These are phyloP conservation scores for Dugesia japonica DNA, from an alignment of 2,888 invertebrate species.

Conservation along the genomic window DNA sequence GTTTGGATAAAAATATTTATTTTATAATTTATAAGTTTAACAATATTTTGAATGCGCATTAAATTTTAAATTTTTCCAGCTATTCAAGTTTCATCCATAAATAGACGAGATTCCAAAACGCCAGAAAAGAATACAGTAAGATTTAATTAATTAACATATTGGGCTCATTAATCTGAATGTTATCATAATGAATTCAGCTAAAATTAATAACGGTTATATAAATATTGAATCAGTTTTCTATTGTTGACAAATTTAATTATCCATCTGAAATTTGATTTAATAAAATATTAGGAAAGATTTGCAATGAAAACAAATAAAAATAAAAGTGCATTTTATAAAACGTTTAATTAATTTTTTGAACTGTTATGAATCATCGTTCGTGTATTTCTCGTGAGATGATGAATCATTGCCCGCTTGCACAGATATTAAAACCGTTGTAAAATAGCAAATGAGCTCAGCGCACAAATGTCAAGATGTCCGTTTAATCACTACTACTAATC, in stretches of 20 bases:
- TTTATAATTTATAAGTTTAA: too few relatives aligned
- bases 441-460: slow-evolving; percentile 2
- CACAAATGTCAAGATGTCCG: neutral
- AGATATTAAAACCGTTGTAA: neutral
- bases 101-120: neutral
- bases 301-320: too few relatives aligned
- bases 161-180: too few relatives aligned
- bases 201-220: too few relatives aligned
- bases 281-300: too few relatives aligned
- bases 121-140: neutral
- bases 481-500: neutral
- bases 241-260: too few relatives aligned
- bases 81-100: neutral
- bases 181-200: too few relatives aligned
- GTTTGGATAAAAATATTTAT: too few relatives aligned
- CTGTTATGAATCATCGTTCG: neutral
- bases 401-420: neutral
- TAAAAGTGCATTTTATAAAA: neutral
- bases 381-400: neutral
- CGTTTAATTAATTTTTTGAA: neutral
- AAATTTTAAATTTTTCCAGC: neutral
- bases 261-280: too few relatives aligned
- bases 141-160: neutral
- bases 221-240: too few relatives aligned
- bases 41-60: too few relatives aligned